Conservation (phyloP, 2,888 invertebrate species). For the Leptopilina drosophilae region DNA sequence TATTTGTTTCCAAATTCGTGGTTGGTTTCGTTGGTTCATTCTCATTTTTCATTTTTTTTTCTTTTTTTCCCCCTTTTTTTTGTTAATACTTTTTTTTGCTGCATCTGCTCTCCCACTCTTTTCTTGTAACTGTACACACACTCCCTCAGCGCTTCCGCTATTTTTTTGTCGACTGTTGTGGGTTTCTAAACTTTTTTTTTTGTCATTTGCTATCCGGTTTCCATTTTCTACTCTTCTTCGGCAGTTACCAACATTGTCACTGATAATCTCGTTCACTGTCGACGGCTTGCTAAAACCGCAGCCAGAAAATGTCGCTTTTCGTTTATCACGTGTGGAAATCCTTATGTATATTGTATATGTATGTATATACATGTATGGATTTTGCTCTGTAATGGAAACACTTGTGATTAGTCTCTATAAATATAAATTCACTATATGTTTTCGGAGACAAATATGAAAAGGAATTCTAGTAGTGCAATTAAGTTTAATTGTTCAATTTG, state of each 20-base stretch:
- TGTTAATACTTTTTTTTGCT: slow-evolving; percentile 24
- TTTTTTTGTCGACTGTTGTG: slow-evolving; percentile 36
- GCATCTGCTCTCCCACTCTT: slow-evolving; percentile 40
- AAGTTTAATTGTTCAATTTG: too few species aligned
- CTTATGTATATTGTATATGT: neutral
- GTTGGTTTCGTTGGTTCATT: slow-evolving; percentile 39
- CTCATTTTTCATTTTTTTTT: slow-evolving; percentile 15
- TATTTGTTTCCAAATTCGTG: slow-evolving; percentile 52
- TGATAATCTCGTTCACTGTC: neutral
- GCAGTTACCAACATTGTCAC: slow-evolving; percentile 43
- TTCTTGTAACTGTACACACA: slow-evolving; percentile 1
- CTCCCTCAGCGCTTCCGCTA: slow-evolving; percentile 15
- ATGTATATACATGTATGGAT: neutral
- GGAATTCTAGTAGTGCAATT: too few species aligned
- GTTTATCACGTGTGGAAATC: slow-evolving; percentile 45
- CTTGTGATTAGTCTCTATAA: slow-evolving; percentile 2
- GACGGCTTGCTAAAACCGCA: slow-evolving; percentile 1
- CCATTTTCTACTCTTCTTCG: slow-evolving; percentile 41
- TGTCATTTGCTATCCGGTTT: slow-evolving; percentile 24
- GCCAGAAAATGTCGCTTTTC: slow-evolving; percentile 38
- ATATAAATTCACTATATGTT: neutral
- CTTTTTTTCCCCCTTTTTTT: too few species aligned
- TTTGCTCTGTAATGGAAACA: neutral
- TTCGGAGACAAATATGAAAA: too few species aligned
- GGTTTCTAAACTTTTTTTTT: slow-evolving; percentile 24